Conservation (phyloP, 2,888 invertebrate species). For the Watsonalla binaria region DNA sequence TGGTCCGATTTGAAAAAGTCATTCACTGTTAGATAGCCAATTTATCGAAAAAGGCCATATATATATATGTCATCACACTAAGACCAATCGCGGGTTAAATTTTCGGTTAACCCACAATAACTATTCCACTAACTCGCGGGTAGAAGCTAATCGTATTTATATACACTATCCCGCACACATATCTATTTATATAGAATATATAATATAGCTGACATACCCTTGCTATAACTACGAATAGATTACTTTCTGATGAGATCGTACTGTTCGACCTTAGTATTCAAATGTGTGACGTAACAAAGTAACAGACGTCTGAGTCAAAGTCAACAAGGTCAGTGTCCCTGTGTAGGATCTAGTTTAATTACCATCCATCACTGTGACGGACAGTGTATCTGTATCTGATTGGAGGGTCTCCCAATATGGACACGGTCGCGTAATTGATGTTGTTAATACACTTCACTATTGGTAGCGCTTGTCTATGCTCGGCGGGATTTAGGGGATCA, state of each 20-base stretch:
- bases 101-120: no score
- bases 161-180: no score
- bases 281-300: neutral
- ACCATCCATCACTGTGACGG: slow-evolving; percentile 50
- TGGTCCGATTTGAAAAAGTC: no score
- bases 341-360: slow-evolving; percentile 47
- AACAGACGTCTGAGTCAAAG: slow-evolving; percentile 9
- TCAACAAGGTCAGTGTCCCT: slow-evolving; percentile 26
- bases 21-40: no score
- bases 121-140: no score
- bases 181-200: no score
- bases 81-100: no score
- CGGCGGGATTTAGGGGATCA: neutral
- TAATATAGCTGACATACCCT: no score
- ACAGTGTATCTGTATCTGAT: slow-evolving; percentile 37
- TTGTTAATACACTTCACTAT: slow-evolving; percentile 46
- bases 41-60: no score
- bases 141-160: no score
- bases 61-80: no score
- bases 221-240: neutral
- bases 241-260: neutral
- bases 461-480: slow-evolving; percentile 7
- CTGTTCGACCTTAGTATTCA: neutral
- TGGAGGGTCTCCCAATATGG: slow-evolving; percentile 32
- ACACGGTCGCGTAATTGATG: slow-evolving; percentile 32